phyloP scores from a whole-genome alignment of 2,797 vertebrate genomes.

The Cuniculus paca region DNA sequence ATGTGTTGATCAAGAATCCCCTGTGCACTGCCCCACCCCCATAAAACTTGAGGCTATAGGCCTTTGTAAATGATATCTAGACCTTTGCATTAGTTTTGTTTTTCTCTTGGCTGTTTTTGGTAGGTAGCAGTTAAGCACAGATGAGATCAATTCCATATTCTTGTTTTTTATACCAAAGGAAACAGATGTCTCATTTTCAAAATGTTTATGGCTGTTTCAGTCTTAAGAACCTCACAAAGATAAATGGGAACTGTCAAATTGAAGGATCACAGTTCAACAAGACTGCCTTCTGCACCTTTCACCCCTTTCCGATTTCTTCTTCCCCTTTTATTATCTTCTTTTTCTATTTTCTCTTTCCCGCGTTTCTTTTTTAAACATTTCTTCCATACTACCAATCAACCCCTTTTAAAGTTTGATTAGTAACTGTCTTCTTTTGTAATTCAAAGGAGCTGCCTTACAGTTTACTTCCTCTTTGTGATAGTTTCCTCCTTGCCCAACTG shows the following conservation, averaged over 20 bases:
- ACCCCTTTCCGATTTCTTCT: neutral
- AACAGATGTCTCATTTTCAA: slow-evolving; percentile 80
- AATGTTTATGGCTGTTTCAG: slow-evolving; percentile 66
- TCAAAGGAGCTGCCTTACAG: slow-evolving; percentile 10
- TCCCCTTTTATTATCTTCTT: neutral
- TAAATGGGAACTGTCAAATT: slow-evolving; percentile 50
- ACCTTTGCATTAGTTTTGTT: slow-evolving; percentile 38
- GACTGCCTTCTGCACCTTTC: neutral
- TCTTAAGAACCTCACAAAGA: slow-evolving; percentile 68
- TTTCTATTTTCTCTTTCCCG: neutral
- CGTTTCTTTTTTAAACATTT: slow-evolving; percentile 1
- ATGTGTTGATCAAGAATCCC: neutral
- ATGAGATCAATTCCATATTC: slow-evolving; percentile 71
- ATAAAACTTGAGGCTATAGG: neutral
- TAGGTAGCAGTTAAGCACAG: slow-evolving; percentile 66
- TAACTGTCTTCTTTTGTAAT: slow-evolving; percentile 55
- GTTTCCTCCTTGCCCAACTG: slow-evolving; percentile 70
- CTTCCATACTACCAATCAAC: slow-evolving; percentile 17
- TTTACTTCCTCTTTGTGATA: slow-evolving; percentile 69
- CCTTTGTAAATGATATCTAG: slow-evolving; percentile 36
- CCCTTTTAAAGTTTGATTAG: slow-evolving; percentile 52
- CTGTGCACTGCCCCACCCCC: neutral
- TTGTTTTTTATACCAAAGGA: slow-evolving; percentile 76
- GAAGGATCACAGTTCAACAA: neutral
- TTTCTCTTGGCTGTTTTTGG: slow-evolving; percentile 71